Conservation (phyloP, 2,797 vertebrate genomes). For the Halcyon chelicuti region DNA sequence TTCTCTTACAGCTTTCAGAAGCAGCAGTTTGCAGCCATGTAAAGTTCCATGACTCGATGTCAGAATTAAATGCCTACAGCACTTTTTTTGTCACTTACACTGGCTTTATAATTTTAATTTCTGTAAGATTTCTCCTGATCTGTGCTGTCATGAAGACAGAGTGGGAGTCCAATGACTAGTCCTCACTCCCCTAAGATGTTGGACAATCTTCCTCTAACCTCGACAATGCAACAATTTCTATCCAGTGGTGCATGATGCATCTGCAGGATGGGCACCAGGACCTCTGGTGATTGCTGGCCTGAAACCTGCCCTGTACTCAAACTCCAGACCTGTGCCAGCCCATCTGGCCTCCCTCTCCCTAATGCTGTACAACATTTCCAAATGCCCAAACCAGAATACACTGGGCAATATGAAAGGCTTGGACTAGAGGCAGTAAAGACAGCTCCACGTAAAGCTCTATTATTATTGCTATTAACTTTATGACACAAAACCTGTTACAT, state of each 20-base stretch:
- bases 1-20: conserved; percentile 24
- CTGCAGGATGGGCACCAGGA: neutral
- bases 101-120: neutral
- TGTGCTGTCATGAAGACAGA: neutral
- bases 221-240: neutral
- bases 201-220: neutral
- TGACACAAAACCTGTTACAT: neutral
- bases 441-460: neutral
- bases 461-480: neutral
- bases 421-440: conserved; percentile 27
- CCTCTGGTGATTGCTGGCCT: neutral
- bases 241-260: neutral
- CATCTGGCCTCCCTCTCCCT: neutral
- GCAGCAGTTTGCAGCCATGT: conserved; percentile 14
- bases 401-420: neutral
- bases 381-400: neutral
- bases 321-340: neutral
- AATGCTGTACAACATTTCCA: neutral
- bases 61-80: neutral
- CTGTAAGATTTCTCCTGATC: neutral
- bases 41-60: conserved; percentile 16
- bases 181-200: neutral
- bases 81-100: neutral
- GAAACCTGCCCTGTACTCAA: neutral
- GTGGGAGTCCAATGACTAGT: neutral